phyloP scores from a whole-genome alignment of 2,797 vertebrate genomes.

The Sus cebifrons region DNA sequence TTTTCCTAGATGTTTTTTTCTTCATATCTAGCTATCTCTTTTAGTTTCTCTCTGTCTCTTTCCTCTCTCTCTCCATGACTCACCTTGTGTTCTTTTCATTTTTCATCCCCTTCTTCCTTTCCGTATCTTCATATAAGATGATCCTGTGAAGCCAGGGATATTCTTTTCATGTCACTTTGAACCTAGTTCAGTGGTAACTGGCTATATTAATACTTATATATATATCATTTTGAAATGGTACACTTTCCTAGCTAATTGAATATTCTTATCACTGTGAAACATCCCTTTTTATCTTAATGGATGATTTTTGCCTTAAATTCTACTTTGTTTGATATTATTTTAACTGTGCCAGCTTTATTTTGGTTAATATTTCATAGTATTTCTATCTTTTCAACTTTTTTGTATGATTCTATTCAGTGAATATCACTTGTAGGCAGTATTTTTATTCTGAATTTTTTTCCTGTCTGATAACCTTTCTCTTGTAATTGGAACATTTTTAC shows the following conservation, averaged over 20 bases:
- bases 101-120: background rate
- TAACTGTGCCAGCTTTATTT: background rate
- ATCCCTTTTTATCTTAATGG: constrained; percentile 1
- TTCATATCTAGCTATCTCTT: background rate
- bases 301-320: constrained; percentile 32
- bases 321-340: constrained; percentile 49
- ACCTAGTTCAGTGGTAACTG: background rate
- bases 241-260: background rate
- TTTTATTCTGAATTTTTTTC: background rate
- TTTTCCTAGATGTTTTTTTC: background rate
- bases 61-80: background rate
- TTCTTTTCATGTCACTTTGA: constrained; percentile 14
- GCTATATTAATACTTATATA: background rate
- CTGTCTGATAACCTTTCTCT: background rate
- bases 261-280: constrained; percentile 25
- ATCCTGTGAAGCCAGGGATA: background rate
- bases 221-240: constrained; percentile 33
- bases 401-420: constrained; percentile 33
- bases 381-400: constrained; percentile 16
- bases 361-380: constrained; percentile 15
- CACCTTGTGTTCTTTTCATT: background rate
- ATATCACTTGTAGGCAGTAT: background rate
- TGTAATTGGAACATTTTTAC: constrained; percentile 40
- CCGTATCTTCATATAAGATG: constrained; percentile 28
- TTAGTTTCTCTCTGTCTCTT: constrained; percentile 6